These are phyloP conservation scores for Dromococcyx pavoninus DNA, from an alignment of 2,797 vertebrate genomes.

Conservation along the genomic window DNA sequence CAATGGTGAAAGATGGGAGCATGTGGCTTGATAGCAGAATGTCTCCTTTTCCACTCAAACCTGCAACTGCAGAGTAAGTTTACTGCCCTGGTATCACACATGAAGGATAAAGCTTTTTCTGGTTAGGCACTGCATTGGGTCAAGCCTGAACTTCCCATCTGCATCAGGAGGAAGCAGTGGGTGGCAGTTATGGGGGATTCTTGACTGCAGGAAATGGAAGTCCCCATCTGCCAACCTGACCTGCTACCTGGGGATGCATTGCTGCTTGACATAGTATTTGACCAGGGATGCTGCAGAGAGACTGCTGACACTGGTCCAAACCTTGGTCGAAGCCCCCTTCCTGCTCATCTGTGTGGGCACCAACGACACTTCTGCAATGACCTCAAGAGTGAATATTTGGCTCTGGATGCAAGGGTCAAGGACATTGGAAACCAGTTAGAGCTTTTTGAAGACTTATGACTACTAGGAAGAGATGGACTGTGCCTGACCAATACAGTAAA, in stretches of 20 bases:
- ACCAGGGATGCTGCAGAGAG: not conserved
- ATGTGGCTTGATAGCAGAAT: not conserved
- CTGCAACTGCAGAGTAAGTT: not conserved
- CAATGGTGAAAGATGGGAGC: not conserved
- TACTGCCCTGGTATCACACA: not conserved
- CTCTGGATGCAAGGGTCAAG: not conserved
- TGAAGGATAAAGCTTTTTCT: not conserved
- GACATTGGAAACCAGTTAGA: not conserved
- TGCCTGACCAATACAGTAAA: not conserved
- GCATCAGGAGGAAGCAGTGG: not conserved
- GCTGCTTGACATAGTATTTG: not conserved
- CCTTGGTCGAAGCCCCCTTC: not conserved
- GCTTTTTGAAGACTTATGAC: not conserved
- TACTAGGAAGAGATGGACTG: not conserved
- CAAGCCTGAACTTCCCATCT: not conserved
- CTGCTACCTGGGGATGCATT: not conserved
- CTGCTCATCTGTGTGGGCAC: not conserved
- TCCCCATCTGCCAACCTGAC: not conserved
- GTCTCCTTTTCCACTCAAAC: not conserved
- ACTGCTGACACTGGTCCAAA: not conserved
- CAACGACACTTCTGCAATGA: not conserved
- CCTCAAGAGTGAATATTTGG: not conserved
- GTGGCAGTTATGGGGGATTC: not conserved
- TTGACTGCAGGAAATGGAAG: not conserved
- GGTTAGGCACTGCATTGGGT: fast-evolving